Conservation (phyloP, 2,113 vertebrate genomes). For the Tringa solitaria region DNA sequence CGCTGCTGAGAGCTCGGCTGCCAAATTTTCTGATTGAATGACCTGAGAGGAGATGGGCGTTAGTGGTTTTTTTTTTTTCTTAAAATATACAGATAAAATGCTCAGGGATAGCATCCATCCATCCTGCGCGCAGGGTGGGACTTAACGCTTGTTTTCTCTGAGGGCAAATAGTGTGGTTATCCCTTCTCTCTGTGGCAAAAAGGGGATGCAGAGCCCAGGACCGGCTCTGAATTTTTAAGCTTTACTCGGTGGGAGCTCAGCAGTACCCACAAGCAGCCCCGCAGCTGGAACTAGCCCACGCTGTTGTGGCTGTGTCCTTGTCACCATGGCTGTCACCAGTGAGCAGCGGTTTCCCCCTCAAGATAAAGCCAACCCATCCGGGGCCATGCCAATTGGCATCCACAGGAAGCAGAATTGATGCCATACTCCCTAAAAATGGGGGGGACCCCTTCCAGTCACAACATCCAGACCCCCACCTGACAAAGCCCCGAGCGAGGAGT, state of each 20-base stretch:
- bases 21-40: neutral
- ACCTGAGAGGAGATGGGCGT: neutral
- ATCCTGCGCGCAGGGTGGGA: rapidly evolving
- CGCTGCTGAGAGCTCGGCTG: neutral
- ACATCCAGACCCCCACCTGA: neutral
- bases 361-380: neutral
- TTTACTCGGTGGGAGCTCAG: neutral
- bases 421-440: no score
- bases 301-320: neutral
- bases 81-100: neutral
- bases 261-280: rapidly evolving
- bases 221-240: neutral
- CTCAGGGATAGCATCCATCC: neutral
- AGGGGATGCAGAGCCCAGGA: neutral
- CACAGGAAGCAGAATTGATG: neutral
- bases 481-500: neutral
- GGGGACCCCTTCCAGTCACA: neutral
- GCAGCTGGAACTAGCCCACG: neutral
- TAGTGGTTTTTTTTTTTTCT: neutral
- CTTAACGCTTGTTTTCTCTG: neutral
- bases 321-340: neutral
- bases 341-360: neutral
- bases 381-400: rapidly evolving
- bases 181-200: neutral
- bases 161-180: neutral